Base-by-base conservation (phyloP, 2,888 invertebrate genomes). In the Drosophila putrida region DNA sequence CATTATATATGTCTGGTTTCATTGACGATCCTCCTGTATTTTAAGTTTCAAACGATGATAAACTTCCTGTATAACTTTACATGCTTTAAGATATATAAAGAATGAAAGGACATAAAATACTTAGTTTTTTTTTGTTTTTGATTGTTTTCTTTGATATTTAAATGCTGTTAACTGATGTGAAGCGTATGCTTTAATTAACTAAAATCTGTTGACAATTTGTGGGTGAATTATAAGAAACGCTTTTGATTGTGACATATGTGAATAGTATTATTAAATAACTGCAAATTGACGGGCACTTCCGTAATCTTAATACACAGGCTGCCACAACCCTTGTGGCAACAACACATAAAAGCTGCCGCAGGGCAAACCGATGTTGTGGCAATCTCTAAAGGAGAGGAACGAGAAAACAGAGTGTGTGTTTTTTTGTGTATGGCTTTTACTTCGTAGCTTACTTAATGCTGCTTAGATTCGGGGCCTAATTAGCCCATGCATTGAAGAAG, bases 381-480 rank as follows among this genome's bases (percentile, higher is more conserved):
- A 38, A 20, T 28, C 36, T 58, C 38, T 25, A n/a, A 39, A 3
- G 15, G 25, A 41, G 41, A 28, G 15, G 10, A 13, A 8, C 11
- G 6, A 31, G 20, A 9, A 4, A 11, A 9, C 4, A 28, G 28
- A 39, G 35, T 9, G 28, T 47, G 27, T 6, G 3, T 35, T 57
- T n/a, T 44, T 25, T 13, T n/a, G 5, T 47, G n/a, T 38, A 28
- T 43, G 64, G 51, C 43, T 43, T 31, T 55, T 15, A 13, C 20
- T 38, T 39, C 4, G 11, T 15, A 11, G 25, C 41, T 50, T 11
- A 35, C 39, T 54, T 10, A 58, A 54, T 71, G 66, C 67, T 60
- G 60, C 57, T 70, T 63, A 53, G 49, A 62, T 62, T 51, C 36
- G 47, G 39, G 54, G 79, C 71, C 71, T 84, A 82, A 84, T 82